Conservation (phyloP, 2,113 vertebrate species). For the Ictalurus furcatus region DNA sequence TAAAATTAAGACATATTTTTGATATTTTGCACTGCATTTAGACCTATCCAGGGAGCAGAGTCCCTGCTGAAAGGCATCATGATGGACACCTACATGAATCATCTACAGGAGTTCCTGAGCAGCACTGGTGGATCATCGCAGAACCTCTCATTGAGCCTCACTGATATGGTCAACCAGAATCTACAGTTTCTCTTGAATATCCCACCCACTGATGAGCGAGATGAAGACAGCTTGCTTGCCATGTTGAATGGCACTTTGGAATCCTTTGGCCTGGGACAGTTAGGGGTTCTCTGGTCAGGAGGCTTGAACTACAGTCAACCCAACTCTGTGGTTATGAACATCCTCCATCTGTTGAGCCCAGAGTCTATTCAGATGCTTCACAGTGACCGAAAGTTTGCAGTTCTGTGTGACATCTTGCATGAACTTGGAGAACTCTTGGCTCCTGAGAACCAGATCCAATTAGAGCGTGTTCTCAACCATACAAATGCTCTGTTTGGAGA, state of each 20-base stretch:
- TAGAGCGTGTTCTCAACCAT: slow-evolving; percentile 52
- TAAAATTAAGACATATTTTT: background rate
- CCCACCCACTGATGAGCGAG: slow-evolving; percentile 35
- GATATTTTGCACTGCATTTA: background rate
- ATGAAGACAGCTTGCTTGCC: slow-evolving; percentile 50
- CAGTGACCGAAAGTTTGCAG: slow-evolving; percentile 53
- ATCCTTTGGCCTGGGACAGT: slow-evolving; percentile 59
- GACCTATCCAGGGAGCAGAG: slow-evolving; percentile 64
- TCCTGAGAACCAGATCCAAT: slow-evolving; percentile 45
- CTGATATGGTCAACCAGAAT: slow-evolving; percentile 55
- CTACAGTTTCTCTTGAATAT: slow-evolving; percentile 47
- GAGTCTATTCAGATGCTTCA: slow-evolving; percentile 56
- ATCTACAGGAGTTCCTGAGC: slow-evolving; percentile 41
- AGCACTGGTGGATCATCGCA: slow-evolving; percentile 49
- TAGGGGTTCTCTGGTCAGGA: slow-evolving; percentile 56
- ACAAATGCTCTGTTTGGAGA: slow-evolving; percentile 59
- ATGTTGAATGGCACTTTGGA: slow-evolving; percentile 57
- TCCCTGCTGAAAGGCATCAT: slow-evolving; percentile 63
- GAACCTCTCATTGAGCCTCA: slow-evolving; percentile 55
- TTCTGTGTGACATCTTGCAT: slow-evolving; percentile 55
- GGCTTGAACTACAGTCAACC: slow-evolving; percentile 57
- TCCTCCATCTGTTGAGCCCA: slow-evolving; percentile 61
- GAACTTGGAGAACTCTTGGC: slow-evolving; percentile 61
- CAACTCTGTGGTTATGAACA: slow-evolving; percentile 42
- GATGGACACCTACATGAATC: slow-evolving; percentile 38